These are phyloP conservation scores for Beroe forskalii DNA, from an alignment of 37 sponge, comb jelly and placozoan genomes.

Conservation along the genomic window DNA sequence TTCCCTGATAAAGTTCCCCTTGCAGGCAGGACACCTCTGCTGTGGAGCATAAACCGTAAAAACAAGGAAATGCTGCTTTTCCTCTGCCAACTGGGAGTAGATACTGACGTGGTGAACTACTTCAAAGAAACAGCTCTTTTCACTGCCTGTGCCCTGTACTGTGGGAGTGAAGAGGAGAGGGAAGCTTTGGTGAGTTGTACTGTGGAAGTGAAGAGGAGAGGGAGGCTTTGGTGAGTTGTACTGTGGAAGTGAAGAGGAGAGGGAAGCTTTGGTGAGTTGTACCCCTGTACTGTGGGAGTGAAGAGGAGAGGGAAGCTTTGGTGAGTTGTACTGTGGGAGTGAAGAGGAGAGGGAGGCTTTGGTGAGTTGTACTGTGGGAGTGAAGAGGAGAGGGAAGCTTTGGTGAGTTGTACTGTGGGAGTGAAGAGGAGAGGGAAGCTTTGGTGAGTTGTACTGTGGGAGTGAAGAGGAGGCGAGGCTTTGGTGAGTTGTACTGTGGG, in stretches of 20 bases:
- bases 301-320: no score
- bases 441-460: no score
- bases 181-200: no score
- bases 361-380: not conserved
- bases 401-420: no score
- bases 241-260: no score
- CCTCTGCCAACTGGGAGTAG: constrained; percentile 16
- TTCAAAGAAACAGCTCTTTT: constrained; percentile 52
- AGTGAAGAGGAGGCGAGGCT: no score
- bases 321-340: no score
- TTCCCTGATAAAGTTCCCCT: not conserved
- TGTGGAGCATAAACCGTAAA: constrained; percentile 39
- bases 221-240: not conserved
- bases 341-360: not conserved
- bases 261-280: no score
- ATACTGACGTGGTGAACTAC: constrained; percentile 12
- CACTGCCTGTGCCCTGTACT: constrained; percentile 5
- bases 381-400: no score
- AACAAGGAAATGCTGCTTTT: constrained; percentile 16
- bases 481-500: not conserved
- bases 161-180: not conserved
- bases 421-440: no score
- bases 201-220: not conserved
- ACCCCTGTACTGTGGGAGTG: no score
- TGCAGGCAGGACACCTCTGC: constrained; percentile 36